Evolutionary conservation across 2,797 vertebrate genomes (phyloP), one percentile per base, ranked within the genome.

Genomic region (Phoxinus dragarum): DNA sequence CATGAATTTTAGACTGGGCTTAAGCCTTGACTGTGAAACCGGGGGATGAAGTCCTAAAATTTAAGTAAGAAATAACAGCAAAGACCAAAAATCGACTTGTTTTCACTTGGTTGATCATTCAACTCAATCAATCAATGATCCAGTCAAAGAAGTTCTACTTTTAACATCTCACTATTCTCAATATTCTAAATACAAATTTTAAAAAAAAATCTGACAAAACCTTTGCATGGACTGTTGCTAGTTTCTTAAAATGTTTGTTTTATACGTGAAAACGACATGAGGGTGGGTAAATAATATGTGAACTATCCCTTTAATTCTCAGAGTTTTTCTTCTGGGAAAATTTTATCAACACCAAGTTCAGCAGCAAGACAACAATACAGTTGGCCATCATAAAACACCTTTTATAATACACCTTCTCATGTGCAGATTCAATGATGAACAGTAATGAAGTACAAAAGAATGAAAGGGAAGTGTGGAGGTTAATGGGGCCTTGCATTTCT

Each of bases 391-490:
- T 84, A 73, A 84, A 88, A 84, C 49, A 54, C 49, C 85, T 82
- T 84, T 88, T 88, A 84, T 47, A 42, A 71, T 27, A 80, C 71
- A 59, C 64, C 82, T 88, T 85, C 44, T 38, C 23, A 67, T 73
- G 71, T 38, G 23, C 54, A 61, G 21, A 80, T 86, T 79, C 82
- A 84, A 78, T 59, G n/a, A 52, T 44, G 84, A 79, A 80, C 56
- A 56, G 71, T 86, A 90, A 90, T 76, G 66, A 88, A 88, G 82
- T 86, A 82, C 40, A 81, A 85, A 82, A 89, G 83, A 81, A 79
- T 80, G 77, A 38, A 44, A 52, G 5, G 67, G 42, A 40, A 31
- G 68, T 81, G 71, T 84, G 59, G 38, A 84, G 84, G 72, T 71
- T 73, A 75, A 71, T 14, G 56, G 59, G 88, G 67, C 54, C 40